These are phyloP conservation scores for Sebastes kiyomatsui DNA, from an alignment of 2,797 vertebrate species.

Conservation along the genomic window DNA sequence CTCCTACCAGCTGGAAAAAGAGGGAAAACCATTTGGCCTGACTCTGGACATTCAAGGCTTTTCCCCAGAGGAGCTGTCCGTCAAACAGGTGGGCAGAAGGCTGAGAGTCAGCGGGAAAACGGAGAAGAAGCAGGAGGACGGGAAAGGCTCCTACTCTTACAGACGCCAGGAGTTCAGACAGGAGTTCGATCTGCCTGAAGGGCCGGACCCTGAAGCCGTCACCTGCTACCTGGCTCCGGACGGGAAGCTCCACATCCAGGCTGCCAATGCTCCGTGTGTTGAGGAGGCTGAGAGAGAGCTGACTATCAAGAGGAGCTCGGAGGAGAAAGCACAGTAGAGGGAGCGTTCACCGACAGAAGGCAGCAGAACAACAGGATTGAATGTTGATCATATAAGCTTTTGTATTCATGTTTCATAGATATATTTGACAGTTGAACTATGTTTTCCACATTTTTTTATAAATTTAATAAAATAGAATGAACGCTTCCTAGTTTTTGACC, in stretches of 20 bases:
- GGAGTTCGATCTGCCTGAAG: slow-evolving; percentile 85
- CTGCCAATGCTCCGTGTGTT: slow-evolving; percentile 17
- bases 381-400: no score
- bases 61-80: slow-evolving; percentile 79
- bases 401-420: no score
- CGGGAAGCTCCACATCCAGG: slow-evolving; percentile 83
- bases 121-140: slow-evolving; percentile 77
- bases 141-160: slow-evolving; percentile 83
- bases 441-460: no score
- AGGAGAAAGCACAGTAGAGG: slow-evolving; percentile 37
- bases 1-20: slow-evolving; percentile 60
- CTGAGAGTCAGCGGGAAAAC: slow-evolving; percentile 75
- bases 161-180: slow-evolving; percentile 83
- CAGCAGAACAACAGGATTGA: neutral
- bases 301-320: slow-evolving; percentile 30
- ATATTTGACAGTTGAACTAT: no score
- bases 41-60: slow-evolving; percentile 80
- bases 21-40: slow-evolving; percentile 71
- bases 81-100: slow-evolving; percentile 73
- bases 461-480: no score
- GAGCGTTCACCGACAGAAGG: slow-evolving; percentile 17
- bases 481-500: no score
- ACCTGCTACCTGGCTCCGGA: slow-evolving; percentile 82
- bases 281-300: slow-evolving; percentile 46
- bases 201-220: slow-evolving; percentile 75